These are phyloP conservation scores for Sarcophaga rosellei DNA, from an alignment of 2,888 invertebrate species.

Conservation along the genomic window DNA sequence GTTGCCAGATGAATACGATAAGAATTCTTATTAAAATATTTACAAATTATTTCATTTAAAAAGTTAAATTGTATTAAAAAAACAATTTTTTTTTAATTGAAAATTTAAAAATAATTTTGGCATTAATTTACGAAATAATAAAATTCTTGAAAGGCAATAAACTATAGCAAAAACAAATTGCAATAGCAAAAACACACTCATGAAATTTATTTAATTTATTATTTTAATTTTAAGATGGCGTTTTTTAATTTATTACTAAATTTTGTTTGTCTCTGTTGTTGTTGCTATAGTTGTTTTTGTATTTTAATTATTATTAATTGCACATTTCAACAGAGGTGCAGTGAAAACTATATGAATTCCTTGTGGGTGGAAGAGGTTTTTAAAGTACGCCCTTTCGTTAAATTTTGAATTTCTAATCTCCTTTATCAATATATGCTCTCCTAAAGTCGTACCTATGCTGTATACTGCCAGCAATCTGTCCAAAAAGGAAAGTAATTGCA, in stretches of 20 bases:
- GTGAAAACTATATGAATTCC: not conserved
- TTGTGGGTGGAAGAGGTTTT: too few species aligned
- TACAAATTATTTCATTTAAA: conserved; percentile 15
- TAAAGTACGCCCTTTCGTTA: too few species aligned
- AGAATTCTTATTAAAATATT: not conserved
- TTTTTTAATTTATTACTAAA: not conserved
- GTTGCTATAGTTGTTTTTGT: too few species aligned
- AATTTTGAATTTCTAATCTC: too few species aligned
- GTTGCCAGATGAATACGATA: conserved; percentile 51
- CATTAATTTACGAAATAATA: conserved; percentile 1
- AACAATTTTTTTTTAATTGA: conserved; percentile 3
- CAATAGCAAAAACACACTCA: not conserved
- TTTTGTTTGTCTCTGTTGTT: not conserved
- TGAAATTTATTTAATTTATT: not conserved
- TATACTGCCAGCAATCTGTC: too few species aligned
- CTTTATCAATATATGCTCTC: too few species aligned
- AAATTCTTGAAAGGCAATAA: conserved; percentile 45
- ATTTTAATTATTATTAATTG: not conserved
- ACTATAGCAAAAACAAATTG: conserved; percentile 23
- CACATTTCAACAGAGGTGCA: not conserved
- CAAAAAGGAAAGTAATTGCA: too few species aligned
- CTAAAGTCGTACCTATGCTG: too few species aligned
- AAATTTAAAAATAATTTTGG: conserved; percentile 33
- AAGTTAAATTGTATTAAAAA: conserved; percentile 18
- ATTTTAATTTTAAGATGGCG: not conserved